Evolutionary conservation across 2,113 vertebrate species (phyloP).

Genomic region (Pseudolaguvia tuberculata): DNA sequence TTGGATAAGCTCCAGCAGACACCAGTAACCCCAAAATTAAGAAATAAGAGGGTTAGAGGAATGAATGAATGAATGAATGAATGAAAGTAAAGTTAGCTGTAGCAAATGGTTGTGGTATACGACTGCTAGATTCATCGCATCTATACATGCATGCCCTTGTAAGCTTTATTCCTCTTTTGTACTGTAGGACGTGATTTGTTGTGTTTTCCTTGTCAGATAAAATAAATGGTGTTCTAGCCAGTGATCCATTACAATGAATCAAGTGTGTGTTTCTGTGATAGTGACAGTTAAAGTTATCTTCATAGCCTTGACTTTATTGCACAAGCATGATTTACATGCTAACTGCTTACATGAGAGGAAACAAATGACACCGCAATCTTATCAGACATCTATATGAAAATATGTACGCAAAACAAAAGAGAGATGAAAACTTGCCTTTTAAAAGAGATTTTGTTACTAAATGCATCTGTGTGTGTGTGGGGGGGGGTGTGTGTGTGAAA

Average conservation of each 20-base stretch:
- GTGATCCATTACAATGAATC: slow-evolving; percentile 9
- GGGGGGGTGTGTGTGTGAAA: neutral
- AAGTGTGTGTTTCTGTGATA: neutral
- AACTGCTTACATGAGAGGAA: slow-evolving; percentile 20
- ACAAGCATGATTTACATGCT: slow-evolving; percentile 27
- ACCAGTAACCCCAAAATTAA: too few species aligned
- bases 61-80: too few species aligned
- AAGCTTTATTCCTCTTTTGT: neutral
- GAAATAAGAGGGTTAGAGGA: too few species aligned
- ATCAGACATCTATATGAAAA: slow-evolving; percentile 44
- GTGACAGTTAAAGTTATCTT: slow-evolving; percentile 26
- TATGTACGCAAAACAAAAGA: neutral
- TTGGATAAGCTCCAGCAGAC: too few species aligned
- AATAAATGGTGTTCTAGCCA: neutral
- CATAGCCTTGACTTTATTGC: neutral
- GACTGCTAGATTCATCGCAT: too few species aligned
- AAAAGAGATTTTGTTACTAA: neutral
- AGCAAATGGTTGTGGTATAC: too few species aligned
- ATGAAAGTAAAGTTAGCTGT: too few species aligned
- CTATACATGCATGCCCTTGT: neutral
- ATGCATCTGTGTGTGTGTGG: neutral
- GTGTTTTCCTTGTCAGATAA: neutral
- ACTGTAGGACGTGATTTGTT: neutral
- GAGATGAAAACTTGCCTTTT: neutral
- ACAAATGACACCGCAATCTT: slow-evolving; percentile 8